Base-by-base conservation (phyloP, 1,140 invertebrate species). In the Chironomus tepperi region DNA sequence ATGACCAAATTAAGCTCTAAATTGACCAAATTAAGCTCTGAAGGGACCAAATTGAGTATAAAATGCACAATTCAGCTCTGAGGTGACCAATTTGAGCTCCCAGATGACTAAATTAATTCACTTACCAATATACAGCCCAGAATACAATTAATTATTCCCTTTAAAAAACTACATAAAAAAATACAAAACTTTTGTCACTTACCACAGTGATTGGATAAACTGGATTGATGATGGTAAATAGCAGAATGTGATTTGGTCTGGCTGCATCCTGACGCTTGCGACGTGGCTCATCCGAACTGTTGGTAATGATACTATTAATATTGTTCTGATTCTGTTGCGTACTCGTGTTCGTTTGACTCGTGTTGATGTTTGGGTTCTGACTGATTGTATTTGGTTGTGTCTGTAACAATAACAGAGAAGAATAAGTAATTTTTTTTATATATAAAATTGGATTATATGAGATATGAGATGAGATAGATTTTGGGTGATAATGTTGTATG, bases 181-280 rank as follows among this genome's bases (percentile, higher is more conserved):
- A 8, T 15, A 47, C n/a, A 75, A 75, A 79, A 95, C 96, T n/a
- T n/a, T n/a, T n/a, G n/a, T n/a, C n/a, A n/a, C n/a, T 94, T 87
- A 98, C 96, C 88, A 98, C 97, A 85, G 96, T 98, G 83, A 99
- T 98, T 74, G 97, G 96, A 85, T 98, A 99, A 79, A 96, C 93
- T 76, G 96, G 95, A 84, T 98, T 98, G 80, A 96, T 90, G 81
- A 98, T 93, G 79, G 95, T 98, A 85, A 97, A 95, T 75, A 98
- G 88, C 76, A 98, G 87, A 79, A 98, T 93, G 85, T 97, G 93
- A 86, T 98, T 98, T 78, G 91, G 91, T 80, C 91, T 84, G 77
- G 86, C 84, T 75, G 84, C 85, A 79, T 89, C 88, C 75, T 84
- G 82, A 80, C 88, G 84, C 81, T 89, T 89, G 80, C 88, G 85